phyloP scores from a whole-genome alignment of 2,113 vertebrate species.

The Chiloscyllium plagiosum region DNA sequence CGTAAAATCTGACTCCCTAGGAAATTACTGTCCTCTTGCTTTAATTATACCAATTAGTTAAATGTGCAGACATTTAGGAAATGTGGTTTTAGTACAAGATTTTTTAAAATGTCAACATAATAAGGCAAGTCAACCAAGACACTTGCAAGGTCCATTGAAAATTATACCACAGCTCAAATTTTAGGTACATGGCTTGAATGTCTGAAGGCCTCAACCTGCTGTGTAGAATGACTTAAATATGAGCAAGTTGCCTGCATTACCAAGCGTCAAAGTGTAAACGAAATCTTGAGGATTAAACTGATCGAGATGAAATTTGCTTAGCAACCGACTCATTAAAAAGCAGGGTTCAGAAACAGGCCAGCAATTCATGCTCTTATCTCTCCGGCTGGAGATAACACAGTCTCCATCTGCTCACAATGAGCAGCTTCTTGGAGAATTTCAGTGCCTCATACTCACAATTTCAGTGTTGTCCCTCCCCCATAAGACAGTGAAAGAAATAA shows the following conservation, averaged over 20 bases:
- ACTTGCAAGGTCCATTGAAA: conserved; percentile 24
- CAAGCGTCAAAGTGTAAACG: conserved; percentile 64
- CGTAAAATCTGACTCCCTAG: not conserved
- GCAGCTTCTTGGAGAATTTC: conserved; percentile 37
- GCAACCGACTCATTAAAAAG: conserved; percentile 65
- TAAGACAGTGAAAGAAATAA: not conserved
- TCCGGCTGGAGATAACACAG: conserved; percentile 69
- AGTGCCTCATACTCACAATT: not conserved
- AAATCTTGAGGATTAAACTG: conserved; percentile 71
- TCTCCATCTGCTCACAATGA: conserved; percentile 54
- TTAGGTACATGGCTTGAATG: not conserved
- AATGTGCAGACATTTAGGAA: not conserved
- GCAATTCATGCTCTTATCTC: conserved; percentile 75
- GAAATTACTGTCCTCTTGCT: not conserved
- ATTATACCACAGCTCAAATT: conserved; percentile 40
- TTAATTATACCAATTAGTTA: conserved; percentile 6
- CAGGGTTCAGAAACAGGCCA: conserved; percentile 65
- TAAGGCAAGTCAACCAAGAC: conserved; percentile 2
- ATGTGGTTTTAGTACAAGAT: not conserved
- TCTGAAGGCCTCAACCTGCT: not conserved
- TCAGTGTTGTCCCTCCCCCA: not conserved
- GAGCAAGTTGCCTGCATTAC: conserved; percentile 38
- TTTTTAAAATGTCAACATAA: conserved; percentile 10
- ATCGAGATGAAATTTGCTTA: conserved; percentile 71
- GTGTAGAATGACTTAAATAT: not conserved